Conservation (phyloP, 2,888 invertebrate genomes). For the Volucella inflata region DNA sequence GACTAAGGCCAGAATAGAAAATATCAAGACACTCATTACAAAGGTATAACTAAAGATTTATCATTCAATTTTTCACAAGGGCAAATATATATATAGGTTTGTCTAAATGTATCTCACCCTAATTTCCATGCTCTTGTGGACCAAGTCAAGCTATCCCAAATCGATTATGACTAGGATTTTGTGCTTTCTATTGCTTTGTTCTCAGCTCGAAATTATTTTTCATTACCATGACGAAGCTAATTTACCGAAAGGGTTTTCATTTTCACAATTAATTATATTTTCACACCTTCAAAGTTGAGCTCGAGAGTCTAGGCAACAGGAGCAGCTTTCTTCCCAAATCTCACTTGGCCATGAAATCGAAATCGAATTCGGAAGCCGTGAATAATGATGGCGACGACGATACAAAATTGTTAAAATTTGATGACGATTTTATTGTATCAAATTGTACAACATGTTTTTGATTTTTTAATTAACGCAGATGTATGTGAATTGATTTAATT, state of each 20-base stretch:
- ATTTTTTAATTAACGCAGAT: background rate
- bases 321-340: conserved; percentile 1
- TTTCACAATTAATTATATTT: background rate
- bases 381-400: background rate
- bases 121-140: no score
- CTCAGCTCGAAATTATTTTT: no score
- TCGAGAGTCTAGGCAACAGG: background rate
- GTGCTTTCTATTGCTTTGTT: no score
- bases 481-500: background rate
- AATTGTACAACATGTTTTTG: conserved; percentile 10
- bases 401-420: background rate
- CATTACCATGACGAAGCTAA: no score
- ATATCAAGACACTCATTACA: no score
- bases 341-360: background rate
- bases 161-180: no score
- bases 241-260: background rate
- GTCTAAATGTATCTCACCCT: no score
- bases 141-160: no score
- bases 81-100: no score
- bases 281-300: background rate
- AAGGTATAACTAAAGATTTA: no score
- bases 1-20: no score
- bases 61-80: no score
- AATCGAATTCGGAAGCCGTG: background rate
- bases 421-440: conserved; percentile 7